Evolutionary conservation across 2,797 vertebrate species (phyloP).

Genomic region (Phylloscopus collybita): DNA sequence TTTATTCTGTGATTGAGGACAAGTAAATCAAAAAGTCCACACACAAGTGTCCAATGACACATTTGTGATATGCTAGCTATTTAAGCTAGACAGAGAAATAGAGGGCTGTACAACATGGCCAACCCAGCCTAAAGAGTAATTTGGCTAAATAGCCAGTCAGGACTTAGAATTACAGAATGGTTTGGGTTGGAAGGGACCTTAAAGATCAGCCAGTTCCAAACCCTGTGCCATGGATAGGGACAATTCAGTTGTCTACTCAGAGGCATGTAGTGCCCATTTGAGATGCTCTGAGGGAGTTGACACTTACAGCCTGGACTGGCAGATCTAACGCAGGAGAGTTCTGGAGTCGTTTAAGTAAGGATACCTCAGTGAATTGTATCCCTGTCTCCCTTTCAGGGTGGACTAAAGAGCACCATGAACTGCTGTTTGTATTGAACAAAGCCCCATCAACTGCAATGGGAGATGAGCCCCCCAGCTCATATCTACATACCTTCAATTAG

Average conservation of each 20-base stretch:
- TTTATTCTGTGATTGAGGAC: slow-evolving; percentile 30
- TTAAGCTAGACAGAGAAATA: background rate
- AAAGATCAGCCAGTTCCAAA: background rate
- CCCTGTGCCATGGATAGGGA: no score
- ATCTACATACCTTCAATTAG: background rate
- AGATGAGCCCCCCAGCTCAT: background rate
- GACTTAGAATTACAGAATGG: background rate
- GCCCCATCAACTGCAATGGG: background rate
- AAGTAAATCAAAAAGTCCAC: background rate
- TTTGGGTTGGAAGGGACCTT: background rate
- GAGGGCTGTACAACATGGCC: background rate
- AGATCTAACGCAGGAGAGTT: background rate
- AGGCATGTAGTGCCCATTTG: background rate
- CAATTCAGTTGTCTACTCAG: background rate
- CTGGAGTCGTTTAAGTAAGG: background rate
- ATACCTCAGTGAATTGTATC: background rate
- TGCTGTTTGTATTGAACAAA: background rate
- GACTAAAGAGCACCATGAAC: background rate
- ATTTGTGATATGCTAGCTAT: background rate
- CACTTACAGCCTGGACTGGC: background rate
- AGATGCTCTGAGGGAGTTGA: background rate
- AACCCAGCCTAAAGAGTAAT: background rate
- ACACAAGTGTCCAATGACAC: background rate
- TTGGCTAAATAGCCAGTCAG: background rate
- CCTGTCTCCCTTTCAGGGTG: background rate